Evolutionary conservation across 1,140 invertebrate species (phyloP).

Genomic region (Drosophila seguyi): DNA sequence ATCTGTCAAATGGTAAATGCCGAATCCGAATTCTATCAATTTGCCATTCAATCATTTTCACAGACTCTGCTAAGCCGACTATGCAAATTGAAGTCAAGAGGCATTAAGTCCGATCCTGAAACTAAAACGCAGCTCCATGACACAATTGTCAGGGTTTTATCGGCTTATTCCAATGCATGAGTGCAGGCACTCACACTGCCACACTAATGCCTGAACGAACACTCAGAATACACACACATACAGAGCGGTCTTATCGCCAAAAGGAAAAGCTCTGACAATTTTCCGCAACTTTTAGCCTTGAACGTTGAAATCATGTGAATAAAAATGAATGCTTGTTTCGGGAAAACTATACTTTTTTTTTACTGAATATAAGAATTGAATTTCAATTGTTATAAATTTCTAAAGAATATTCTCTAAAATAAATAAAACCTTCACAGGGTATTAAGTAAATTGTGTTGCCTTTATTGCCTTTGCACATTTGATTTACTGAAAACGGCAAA

Average conservation of each 20-base stretch:
- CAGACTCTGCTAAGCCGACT: constrained; percentile 53
- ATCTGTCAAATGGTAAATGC: constrained; percentile 36
- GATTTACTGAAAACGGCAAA: neutral
- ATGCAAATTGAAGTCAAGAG: constrained; percentile 64
- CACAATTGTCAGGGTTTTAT: constrained; percentile 62
- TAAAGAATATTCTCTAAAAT: neutral
- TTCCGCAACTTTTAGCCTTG: constrained; percentile 5
- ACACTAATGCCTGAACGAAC: constrained; percentile 13
- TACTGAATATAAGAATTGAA: too few relatives aligned
- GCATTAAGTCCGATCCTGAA: constrained; percentile 55
- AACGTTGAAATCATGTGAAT: constrained; percentile 9
- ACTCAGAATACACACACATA: neutral
- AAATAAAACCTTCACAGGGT: neutral
- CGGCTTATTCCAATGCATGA: constrained; percentile 58
- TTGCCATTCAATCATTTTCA: constrained; percentile 50
- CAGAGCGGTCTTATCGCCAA: constrained; percentile 27
- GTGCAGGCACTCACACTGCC: constrained; percentile 34
- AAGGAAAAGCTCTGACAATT: constrained; percentile 37
- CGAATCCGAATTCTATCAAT: constrained; percentile 39
- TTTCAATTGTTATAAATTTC: neutral
- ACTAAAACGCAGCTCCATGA: constrained; percentile 59
- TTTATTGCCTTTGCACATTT: neutral
- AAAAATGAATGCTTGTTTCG: constrained; percentile 11
- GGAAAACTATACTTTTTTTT: constrained; percentile 9
- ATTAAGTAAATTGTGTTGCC: neutral